phyloP scores from a whole-genome alignment of 2,113 vertebrate genomes.

The Psilopsiagon aurifrons region DNA sequence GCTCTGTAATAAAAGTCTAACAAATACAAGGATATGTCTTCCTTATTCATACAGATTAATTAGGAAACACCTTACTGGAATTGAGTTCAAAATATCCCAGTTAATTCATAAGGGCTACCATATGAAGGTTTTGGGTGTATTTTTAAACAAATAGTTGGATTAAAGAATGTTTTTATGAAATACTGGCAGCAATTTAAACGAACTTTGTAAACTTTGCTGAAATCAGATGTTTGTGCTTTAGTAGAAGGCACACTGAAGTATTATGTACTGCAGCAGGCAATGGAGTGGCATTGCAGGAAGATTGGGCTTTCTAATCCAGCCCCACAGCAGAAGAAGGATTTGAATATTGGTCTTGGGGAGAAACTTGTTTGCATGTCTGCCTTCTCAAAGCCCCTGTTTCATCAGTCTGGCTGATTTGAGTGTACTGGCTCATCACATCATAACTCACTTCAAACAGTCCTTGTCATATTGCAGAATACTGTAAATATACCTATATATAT shows the following conservation, averaged over 20 bases:
- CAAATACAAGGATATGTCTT: not conserved
- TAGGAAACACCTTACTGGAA: not conserved
- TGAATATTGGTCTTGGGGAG: not conserved
- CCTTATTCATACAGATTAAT: not conserved
- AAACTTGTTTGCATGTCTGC: not conserved
- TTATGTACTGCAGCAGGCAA: not conserved
- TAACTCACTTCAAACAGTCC: not conserved
- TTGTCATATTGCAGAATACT: not conserved
- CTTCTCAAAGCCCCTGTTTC: not conserved
- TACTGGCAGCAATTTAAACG: not conserved
- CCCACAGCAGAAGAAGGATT: not conserved
- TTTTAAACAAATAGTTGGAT: not conserved
- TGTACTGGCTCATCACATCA: not conserved
- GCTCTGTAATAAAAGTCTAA: not conserved
- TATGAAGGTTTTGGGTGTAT: not conserved
- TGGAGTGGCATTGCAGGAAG: not conserved
- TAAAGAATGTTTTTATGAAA: not conserved
- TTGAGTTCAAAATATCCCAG: not conserved
- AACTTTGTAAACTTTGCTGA: not conserved
- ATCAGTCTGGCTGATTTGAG: not conserved
- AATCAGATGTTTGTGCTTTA: not conserved
- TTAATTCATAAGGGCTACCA: not conserved
- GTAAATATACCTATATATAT: not conserved
- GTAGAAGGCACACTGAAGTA: accelerated
- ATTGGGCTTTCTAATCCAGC: not conserved